These are phyloP conservation scores for Erannis defoliaria DNA, from an alignment of 2,888 invertebrate genomes.

Conservation along the genomic window DNA sequence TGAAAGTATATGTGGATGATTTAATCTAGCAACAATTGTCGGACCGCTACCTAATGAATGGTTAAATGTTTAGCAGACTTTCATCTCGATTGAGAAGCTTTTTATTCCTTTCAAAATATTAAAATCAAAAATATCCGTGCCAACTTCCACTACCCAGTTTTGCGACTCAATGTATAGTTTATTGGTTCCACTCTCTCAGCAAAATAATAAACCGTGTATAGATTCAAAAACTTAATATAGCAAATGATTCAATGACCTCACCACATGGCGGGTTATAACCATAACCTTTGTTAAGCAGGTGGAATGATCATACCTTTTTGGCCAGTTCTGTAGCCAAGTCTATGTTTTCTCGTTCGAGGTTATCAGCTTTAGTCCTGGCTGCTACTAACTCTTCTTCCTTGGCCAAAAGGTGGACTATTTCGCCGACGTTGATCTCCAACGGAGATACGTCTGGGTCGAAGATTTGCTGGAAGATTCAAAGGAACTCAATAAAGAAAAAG, in stretches of 20 bases:
- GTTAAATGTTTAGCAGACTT: slow-evolving; percentile 2
- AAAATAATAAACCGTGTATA: slow-evolving; percentile 7
- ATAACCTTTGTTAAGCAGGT: slow-evolving; percentile 1
- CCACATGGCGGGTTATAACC: slow-evolving; percentile 10
- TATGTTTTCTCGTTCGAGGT: slow-evolving; percentile 94
- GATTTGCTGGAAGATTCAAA: slow-evolving; percentile 57
- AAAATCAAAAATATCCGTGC: background rate
- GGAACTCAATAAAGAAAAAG: background rate
- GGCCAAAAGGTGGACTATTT: slow-evolving; percentile 95
- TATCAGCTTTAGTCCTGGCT: slow-evolving; percentile 94
- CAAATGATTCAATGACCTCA: slow-evolving; percentile 17
- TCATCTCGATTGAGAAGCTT: background rate
- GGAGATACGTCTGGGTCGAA: slow-evolving; percentile 95
- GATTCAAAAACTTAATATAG: background rate
- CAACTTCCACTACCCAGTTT: background rate
- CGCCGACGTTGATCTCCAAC: slow-evolving; percentile 95
- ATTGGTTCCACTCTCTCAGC: background rate
- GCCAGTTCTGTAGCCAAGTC: slow-evolving; percentile 95
- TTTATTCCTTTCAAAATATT: background rate
- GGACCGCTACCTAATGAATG: slow-evolving; percentile 20
- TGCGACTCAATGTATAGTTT: background rate
- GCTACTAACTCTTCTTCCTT: slow-evolving; percentile 97
- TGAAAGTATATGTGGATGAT: background rate
- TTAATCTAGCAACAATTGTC: background rate
- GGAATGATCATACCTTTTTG: slow-evolving; percentile 87